Percentiles rank a stretch among this genome's conserved stretches.
These are phyloP conservation scores for Stenichneumon culpator DNA, from an alignment of 2,888 invertebrate genomes.

Conservation along the genomic window DNA sequence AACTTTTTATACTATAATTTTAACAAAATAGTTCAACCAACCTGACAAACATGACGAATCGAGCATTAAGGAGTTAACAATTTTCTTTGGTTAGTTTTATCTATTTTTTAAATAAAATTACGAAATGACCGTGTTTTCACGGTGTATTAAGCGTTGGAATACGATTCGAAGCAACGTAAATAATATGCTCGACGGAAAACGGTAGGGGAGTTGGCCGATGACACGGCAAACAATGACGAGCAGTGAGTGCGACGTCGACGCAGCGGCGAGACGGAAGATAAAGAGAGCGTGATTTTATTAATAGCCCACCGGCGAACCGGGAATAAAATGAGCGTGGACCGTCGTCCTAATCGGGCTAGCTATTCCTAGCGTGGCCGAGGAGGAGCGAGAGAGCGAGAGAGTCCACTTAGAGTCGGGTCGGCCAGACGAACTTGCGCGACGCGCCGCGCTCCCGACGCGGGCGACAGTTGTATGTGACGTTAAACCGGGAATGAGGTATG, in stretches of 20 bases:
- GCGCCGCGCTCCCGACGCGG: constrained; percentile 15
- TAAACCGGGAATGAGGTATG: constrained; percentile 22
- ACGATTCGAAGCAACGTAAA: not conserved
- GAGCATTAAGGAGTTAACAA: too few species aligned
- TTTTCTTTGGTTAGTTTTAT: not conserved
- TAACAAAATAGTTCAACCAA: too few species aligned
- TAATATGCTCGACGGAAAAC: not conserved
- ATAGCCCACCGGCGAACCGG: constrained; percentile 70
- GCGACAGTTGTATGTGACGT: constrained; percentile 44
- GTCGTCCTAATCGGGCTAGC: constrained; percentile 77
- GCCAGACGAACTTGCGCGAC: constrained; percentile 51
- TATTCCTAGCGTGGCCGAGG: constrained; percentile 74
- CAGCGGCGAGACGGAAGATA: constrained; percentile 43
- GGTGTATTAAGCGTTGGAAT: not conserved
- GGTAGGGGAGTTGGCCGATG: constrained; percentile 8
- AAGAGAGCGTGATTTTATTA: constrained; percentile 66
- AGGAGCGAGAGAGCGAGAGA: constrained; percentile 15
- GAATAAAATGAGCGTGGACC: constrained; percentile 76
- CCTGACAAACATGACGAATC: too few species aligned
- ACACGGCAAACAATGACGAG: constrained; percentile 24
- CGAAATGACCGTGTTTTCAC: too few species aligned
- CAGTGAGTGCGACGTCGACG: constrained; percentile 11
- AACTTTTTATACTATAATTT: too few species aligned
- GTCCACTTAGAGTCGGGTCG: constrained; percentile 34
- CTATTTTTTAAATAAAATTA: too few species aligned